A percentile compares a stretch with the other conserved stretches of the same genome.
phyloP scores from a whole-genome alignment of 2,113 vertebrate species.

The Eolophus roseicapilla region DNA sequence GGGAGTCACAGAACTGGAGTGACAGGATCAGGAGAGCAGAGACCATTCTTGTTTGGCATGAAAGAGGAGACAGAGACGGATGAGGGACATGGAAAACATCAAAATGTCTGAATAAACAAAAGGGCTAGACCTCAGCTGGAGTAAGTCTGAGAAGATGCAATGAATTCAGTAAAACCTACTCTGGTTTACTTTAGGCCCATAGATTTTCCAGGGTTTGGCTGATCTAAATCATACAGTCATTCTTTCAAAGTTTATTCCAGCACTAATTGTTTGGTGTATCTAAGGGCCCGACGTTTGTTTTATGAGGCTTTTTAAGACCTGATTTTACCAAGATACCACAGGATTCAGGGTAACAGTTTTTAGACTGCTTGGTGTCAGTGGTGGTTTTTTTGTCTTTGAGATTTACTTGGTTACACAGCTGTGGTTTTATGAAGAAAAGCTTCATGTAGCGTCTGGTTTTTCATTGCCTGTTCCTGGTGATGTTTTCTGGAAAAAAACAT shows the following conservation, averaged over 20 bases:
- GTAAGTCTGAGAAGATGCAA: background rate
- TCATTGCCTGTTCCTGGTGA: background rate
- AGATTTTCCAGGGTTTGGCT: background rate
- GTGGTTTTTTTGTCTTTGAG: background rate
- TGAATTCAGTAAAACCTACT: background rate
- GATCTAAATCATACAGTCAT: background rate
- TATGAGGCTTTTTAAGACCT: background rate
- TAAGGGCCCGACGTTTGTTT: background rate
- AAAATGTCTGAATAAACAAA: background rate
- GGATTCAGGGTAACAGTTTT: background rate
- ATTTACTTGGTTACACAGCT: constrained; percentile 25
- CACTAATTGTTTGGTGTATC: background rate
- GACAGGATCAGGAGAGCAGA: background rate
- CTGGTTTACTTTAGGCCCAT: background rate
- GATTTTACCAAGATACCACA: background rate
- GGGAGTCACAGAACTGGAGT: background rate
- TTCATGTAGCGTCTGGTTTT: background rate
- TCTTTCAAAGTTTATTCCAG: background rate
- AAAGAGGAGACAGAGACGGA: background rate
- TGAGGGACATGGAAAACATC: background rate
- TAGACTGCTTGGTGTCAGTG: background rate
- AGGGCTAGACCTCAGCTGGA: background rate
- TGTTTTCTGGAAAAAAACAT: background rate
- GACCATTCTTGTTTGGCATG: constrained; percentile 6
- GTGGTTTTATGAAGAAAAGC: background rate